Evolutionary conservation across 2,113 vertebrate species (phyloP), one percentile per base, ranked within the genome.

Genomic region (Anseranas semipalmata): DNA sequence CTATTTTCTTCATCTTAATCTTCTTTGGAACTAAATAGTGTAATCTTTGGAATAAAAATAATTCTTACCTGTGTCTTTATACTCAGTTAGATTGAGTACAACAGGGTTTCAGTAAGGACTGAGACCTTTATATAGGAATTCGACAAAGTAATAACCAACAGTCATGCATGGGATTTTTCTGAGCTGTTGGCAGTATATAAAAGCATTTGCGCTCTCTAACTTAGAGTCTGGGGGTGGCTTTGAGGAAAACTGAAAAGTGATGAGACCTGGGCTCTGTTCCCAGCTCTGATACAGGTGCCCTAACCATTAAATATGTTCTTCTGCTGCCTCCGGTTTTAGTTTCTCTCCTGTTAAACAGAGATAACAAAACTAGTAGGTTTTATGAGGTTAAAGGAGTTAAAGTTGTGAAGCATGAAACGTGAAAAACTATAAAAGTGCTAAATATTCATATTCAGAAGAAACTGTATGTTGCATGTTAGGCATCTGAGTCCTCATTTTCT

Each of bases 381-480:
- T 87, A 81, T 68, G 65, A 90, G 50, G 68, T 63, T 94, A 85
- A 93, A 93, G 53, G 43, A 90, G 58, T 80, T 86, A 48, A 81
- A 88, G 58, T 81, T 87, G 72, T 70, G 83, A 93, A 95, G 55
- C 2, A 4, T 5, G 41, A 68, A 85, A 74, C 43, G 32, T 33
- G 35, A 90, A 84, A 46, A 92, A 62, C 73, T 28, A 28, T 3
- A 78, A 21, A 94, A 87, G 30, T 74, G 66, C 7, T 80, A 80
- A 89, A 67, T 74, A 35, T n/a, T 80, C 17, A 87, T 67, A 35
- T 77, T 81, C 56, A 48, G 65, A 78, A 81, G 77, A 76, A 94
- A 92, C 81, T 67, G 18, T 1, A 2, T 33, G 37, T 56, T 50
- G 43, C 35, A 12, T 63, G 55, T 46, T 77, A 87, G 63, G 27